phyloP scores from a whole-genome alignment of 2,113 vertebrate species.

The Guaruba guarouba region DNA sequence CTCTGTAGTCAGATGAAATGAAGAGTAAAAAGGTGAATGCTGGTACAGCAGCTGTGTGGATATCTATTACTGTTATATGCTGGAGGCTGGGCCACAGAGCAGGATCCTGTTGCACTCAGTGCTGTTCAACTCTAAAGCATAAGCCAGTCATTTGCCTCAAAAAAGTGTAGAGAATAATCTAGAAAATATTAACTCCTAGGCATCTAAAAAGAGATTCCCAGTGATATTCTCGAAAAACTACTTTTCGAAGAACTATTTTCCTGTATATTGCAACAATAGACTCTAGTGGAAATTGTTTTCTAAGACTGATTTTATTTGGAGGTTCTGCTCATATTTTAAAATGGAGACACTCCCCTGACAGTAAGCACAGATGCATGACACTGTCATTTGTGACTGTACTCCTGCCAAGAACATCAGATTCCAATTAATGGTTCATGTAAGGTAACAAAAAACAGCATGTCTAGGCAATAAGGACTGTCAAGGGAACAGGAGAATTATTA shows the following conservation, averaged over 20 bases:
- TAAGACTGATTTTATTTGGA: neutral
- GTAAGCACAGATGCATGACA: conserved; percentile 65
- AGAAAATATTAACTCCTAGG: neutral
- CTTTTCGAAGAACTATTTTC: neutral
- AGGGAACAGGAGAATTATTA: conserved; percentile 53
- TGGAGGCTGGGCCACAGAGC: neutral
- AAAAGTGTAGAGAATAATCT: neutral
- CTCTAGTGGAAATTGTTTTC: neutral
- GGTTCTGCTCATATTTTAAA: conserved; percentile 13
- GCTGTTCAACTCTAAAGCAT: neutral
- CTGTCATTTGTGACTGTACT: conserved; percentile 68
- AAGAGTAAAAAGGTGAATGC: neutral
- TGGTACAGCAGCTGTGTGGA: neutral
- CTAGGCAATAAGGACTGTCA: conserved; percentile 40
- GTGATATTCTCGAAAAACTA: neutral
- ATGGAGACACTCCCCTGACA: neutral
- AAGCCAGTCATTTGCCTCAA: neutral
- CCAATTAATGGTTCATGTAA: conserved; percentile 75
- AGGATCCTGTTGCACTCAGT: neutral
- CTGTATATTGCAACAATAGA: neutral
- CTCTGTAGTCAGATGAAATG: neutral
- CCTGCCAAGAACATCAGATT: conserved; percentile 73
- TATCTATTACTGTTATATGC: neutral
- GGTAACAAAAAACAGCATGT: conserved; percentile 68
- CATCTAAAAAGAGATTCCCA: neutral